These are phyloP conservation scores for Thaumetopoea pityocampa DNA, from an alignment of 1,140 invertebrate species.

Conservation along the genomic window DNA sequence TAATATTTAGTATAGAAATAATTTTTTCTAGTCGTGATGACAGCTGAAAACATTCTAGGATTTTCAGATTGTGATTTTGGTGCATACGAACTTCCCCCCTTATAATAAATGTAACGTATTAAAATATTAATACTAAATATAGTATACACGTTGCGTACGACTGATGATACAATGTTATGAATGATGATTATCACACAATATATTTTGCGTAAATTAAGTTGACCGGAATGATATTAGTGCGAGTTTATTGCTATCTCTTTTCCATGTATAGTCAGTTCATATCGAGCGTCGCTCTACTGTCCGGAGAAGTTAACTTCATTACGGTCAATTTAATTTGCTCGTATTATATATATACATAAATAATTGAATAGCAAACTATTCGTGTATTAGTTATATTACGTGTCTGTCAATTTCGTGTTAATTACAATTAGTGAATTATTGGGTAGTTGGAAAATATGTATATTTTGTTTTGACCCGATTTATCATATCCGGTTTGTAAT, in stretches of 20 bases:
- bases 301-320: too few relatives aligned
- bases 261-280: too few relatives aligned
- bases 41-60: too few relatives aligned
- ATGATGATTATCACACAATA: constrained; percentile 5
- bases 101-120: constrained; percentile 14
- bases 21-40: too few relatives aligned
- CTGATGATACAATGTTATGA: constrained; percentile 10
- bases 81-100: too few relatives aligned
- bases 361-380: too few relatives aligned
- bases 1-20: too few relatives aligned
- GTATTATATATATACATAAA: too few relatives aligned
- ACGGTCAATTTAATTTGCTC: too few relatives aligned
- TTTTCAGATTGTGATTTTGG: too few relatives aligned
- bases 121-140: constrained; percentile 11
- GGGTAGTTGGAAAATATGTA: constrained; percentile 9
- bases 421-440: constrained; percentile 26
- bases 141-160: constrained; percentile 11
- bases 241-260: not conserved
- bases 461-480: constrained; percentile 6
- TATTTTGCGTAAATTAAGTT: constrained; percentile 7
- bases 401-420: constrained; percentile 34
- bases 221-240: too few relatives aligned
- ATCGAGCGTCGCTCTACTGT: too few relatives aligned
- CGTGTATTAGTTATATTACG: constrained; percentile 18
- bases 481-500: constrained; percentile 20